Base-by-base conservation (phyloP, 2,797 vertebrate species). In the Peromyscus attwateri region DNA sequence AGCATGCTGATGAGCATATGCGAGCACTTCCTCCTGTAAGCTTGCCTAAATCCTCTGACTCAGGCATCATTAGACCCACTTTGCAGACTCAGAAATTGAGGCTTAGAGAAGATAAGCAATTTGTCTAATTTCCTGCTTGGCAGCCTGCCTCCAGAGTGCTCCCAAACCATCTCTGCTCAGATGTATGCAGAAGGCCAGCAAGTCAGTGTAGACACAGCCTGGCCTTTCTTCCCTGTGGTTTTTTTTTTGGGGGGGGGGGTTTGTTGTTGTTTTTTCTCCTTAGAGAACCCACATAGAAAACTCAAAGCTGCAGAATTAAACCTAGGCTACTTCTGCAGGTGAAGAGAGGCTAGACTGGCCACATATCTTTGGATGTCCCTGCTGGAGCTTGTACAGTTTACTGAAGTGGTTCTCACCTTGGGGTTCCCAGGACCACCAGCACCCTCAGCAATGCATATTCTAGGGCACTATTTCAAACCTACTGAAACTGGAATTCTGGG, bases 221-320 rank as follows among this genome's bases (percentile, higher is more conserved):
- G 17, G 7, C 4, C 62, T 79, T 37, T 14, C 84, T 75, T 46
- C 71, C 37, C 27, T 40, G 3, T 55, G 27, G 40, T 46, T 49
- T 93, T 81, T 70, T 23, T 84, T 46, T 46, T 46, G n/a, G n/a
- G n/a, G n/a, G n/a, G n/a, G n/a, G n/a, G n/a, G n/a, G n/a, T n/a
- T n/a, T n/a, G n/a, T n/a, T n/a, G n/a, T n/a, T n/a, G n/a, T 49
- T 93, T 81, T 64, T 23, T 80, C 76, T 96, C 49, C 79, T 27
- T 55, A 27, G 29, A 81, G 62, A 91, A 66, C 71, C 57, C 19
- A 55, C 9, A 64, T 1, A 76, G 46, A n/a, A 83, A 93, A 37
- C 11, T 60, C 1, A 0, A 2, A 43, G 3, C 57, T 29, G n/a
- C 2, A 43, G 73, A 80, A 43, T 17, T 34, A 87, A 88, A 37